These are phyloP conservation scores for Podargus strigoides DNA, from an alignment of 2,797 vertebrate genomes.

Conservation along the genomic window DNA sequence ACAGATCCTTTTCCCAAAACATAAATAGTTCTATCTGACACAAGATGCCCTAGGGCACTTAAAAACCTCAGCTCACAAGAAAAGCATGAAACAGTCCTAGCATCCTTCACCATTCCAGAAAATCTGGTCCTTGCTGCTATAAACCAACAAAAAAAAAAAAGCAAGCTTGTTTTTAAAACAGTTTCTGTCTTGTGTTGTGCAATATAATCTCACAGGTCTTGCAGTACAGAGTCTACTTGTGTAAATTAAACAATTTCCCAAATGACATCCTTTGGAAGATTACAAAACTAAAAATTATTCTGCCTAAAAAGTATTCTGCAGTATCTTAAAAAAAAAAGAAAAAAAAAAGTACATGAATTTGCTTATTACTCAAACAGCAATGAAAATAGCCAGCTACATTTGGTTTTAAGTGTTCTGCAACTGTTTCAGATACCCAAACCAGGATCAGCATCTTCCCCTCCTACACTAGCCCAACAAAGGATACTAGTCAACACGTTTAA, in stretches of 20 bases:
- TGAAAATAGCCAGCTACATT: background rate
- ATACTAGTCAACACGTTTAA: background rate
- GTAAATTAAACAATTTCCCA: background rate
- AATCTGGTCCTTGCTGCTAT: constrained; percentile 28
- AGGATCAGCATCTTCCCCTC: background rate
- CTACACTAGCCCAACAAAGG: background rate
- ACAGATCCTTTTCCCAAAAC: background rate
- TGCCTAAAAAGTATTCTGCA: background rate
- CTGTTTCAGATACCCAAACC: background rate
- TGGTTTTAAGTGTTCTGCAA: background rate
- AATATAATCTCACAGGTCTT: background rate
- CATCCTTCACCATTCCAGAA: constrained; percentile 44
- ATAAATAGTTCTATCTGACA: background rate
- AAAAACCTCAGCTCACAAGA: background rate
- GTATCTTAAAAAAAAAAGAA: background rate
- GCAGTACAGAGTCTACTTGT: background rate
- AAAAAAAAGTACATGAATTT: background rate
- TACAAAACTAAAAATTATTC: background rate
- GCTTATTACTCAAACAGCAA: background rate
- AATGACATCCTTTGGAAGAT: background rate
- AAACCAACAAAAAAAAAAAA: background rate
- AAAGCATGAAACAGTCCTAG: constrained; percentile 14
- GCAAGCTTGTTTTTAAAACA: background rate
- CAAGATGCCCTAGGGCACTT: background rate
- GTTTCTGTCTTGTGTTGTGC: background rate